phyloP scores from a whole-genome alignment of 2,888 invertebrate species.

The Auanema freiburgensis region DNA sequence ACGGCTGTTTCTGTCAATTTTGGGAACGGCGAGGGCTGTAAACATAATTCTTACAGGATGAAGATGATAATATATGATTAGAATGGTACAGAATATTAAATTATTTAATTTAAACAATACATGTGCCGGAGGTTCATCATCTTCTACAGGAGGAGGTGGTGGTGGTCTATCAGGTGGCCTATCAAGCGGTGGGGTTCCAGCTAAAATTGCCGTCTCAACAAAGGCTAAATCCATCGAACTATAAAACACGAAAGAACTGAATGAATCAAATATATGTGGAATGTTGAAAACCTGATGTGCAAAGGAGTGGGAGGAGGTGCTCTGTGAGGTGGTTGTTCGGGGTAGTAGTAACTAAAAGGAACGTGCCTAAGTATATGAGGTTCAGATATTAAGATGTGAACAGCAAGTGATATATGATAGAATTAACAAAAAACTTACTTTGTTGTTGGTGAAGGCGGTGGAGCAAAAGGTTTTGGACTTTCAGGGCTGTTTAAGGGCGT shows the following conservation, averaged over 20 bases:
- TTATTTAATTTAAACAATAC: too few relatives aligned
- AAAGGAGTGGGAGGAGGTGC: too few relatives aligned
- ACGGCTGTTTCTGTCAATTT: slow-evolving; percentile 27
- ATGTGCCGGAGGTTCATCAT: slow-evolving; percentile 4
- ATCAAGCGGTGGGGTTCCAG: slow-evolving; percentile 26
- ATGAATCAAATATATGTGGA: background rate
- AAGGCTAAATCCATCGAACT: background rate
- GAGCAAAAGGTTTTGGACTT: slow-evolving; percentile 12
- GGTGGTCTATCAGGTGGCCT: slow-evolving; percentile 21
- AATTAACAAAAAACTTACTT: too few relatives aligned
- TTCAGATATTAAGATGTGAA: too few relatives aligned
- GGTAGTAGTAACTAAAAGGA: too few relatives aligned
- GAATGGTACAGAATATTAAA: background rate
- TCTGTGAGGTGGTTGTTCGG: too few relatives aligned
- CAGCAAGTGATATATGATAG: too few relatives aligned
- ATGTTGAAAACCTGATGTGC: too few relatives aligned
- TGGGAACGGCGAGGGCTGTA: slow-evolving; percentile 6
- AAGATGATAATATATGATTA: background rate
- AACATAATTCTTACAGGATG: background rate
- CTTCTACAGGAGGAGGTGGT: slow-evolving; percentile 23
- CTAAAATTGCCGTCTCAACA: slow-evolving; percentile 20
- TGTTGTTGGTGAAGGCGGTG: slow-evolving; percentile 7
- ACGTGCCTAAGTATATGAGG: too few relatives aligned
- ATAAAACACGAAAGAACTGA: background rate
- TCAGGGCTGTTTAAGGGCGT: slow-evolving; percentile 17